Percentiles rank a stretch among this genome's conserved stretches.
phyloP scores from a whole-genome alignment of 2,888 invertebrate genomes.

The Hirtodrosophila histrioides region DNA sequence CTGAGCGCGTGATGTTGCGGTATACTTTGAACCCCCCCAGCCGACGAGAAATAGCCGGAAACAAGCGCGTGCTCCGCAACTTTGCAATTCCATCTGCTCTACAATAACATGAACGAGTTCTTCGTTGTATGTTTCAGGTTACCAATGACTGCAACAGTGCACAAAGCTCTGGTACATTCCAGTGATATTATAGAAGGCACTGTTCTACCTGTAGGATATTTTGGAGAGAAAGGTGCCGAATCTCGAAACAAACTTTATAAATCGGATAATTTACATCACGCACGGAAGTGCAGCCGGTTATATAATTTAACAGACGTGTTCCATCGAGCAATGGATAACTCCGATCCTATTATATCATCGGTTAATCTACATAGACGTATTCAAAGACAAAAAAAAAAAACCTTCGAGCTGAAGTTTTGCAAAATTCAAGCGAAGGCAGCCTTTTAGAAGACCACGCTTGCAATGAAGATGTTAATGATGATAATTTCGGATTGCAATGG shows the following conservation, averaged over 20 bases:
- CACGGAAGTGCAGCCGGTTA: conserved; percentile 5
- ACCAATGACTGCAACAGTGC: too few species aligned
- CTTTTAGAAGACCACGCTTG: neutral
- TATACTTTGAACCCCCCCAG: too few species aligned
- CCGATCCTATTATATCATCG: conserved; percentile 16
- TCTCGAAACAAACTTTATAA: too few species aligned
- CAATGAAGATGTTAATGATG: neutral
- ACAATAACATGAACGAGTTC: too few species aligned
- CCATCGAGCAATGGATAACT: conserved; percentile 18
- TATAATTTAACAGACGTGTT: conserved; percentile 7
- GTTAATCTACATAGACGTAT: conserved; percentile 8
- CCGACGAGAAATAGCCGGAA: too few species aligned
- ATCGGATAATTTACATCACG: neutral
- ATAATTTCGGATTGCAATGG: conserved; percentile 1
- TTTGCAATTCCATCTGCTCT: too few species aligned
- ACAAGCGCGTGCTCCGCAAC: too few species aligned
- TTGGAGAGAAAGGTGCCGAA: too few species aligned
- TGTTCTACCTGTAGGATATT: neutral
- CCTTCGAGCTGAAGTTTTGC: neutral
- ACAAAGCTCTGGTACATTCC: neutral
- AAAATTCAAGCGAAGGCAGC: neutral
- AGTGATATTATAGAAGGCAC: neutral
- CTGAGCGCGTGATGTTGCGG: too few species aligned
- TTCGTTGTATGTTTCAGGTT: too few species aligned
- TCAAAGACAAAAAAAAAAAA: neutral